Percentiles rank a stretch among this genome's conserved stretches.
Evolutionary conservation across 35 echinoderm and acorn worm species (phyloP).

Genomic region (Patiria miniata): DNA sequence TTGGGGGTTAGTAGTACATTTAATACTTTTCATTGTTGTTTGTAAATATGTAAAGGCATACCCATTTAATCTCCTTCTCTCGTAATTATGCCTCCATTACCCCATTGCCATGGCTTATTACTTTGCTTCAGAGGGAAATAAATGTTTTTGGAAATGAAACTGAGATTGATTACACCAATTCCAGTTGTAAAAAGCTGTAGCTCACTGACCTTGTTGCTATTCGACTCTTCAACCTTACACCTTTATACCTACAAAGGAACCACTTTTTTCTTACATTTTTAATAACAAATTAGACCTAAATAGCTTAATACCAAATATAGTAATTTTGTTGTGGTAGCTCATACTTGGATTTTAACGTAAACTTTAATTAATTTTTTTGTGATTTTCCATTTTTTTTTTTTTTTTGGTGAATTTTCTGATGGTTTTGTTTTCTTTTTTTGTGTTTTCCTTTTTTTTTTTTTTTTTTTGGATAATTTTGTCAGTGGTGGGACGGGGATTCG

Average conservation of each 20-base stretch:
- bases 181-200: background rate
- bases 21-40: no score
- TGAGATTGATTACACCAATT: background rate
- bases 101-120: background rate
- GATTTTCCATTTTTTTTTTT: background rate
- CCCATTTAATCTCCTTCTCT: no score
- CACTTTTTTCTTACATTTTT: background rate
- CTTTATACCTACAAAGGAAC: conserved; percentile 11
- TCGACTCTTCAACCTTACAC: background rate
- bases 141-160: no score
- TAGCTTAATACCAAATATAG: background rate
- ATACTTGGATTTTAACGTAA: no score
- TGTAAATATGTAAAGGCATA: no score
- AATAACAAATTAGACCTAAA: background rate
- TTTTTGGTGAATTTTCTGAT: no score
- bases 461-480: background rate
- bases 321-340: background rate
- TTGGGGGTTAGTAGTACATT: no score
- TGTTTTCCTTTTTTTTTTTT: no score
- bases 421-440: no score
- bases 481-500: background rate
- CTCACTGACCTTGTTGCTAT: background rate
- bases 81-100: background rate
- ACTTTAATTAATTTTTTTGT: background rate
- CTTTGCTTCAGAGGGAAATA: no score